Evolutionary conservation across 2,888 invertebrate genomes (phyloP).

Genomic region (Dryococelus australis): DNA sequence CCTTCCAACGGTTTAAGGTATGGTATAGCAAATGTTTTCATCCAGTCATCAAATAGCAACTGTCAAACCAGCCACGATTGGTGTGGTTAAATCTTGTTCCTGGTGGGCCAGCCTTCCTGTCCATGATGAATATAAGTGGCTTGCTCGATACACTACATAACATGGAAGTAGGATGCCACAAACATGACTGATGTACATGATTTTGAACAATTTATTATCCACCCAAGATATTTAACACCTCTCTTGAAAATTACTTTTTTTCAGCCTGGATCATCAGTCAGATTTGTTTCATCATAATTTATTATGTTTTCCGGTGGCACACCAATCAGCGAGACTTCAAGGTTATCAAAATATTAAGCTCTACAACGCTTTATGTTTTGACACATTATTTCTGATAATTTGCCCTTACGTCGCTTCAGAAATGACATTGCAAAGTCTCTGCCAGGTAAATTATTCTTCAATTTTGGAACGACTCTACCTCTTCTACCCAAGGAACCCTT

Average conservation of each 20-base stretch:
- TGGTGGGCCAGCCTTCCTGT: constrained; percentile 39
- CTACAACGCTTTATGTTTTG: constrained; percentile 47
- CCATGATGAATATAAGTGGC: constrained; percentile 39
- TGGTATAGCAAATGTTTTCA: constrained; percentile 43
- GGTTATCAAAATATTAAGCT: constrained; percentile 49
- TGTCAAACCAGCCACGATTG: constrained; percentile 54
- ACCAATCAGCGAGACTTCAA: constrained; percentile 45
- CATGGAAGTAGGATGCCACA: constrained; percentile 44
- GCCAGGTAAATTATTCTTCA: constrained; percentile 36
- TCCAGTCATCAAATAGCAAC: constrained; percentile 52
- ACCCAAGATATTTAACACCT: constrained; percentile 46
- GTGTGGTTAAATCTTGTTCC: constrained; percentile 49
- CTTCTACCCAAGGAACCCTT: constrained; percentile 31
- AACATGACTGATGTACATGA: constrained; percentile 34
- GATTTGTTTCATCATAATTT: constrained; percentile 54
- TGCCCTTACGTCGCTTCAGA: constrained; percentile 33
- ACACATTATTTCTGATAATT: constrained; percentile 33
- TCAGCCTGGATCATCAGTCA: constrained; percentile 52
- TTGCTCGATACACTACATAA: constrained; percentile 45
- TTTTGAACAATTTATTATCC: constrained; percentile 45
- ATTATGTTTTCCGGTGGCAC: constrained; percentile 42
- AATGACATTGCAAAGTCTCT: constrained; percentile 36
- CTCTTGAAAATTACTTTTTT: constrained; percentile 40
- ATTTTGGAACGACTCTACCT: constrained; percentile 28
- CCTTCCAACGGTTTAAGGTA: constrained; percentile 41